Evolutionary conservation across 2,113 vertebrate genomes (phyloP).

Genomic region (Gnathonemus longibarbis): DNA sequence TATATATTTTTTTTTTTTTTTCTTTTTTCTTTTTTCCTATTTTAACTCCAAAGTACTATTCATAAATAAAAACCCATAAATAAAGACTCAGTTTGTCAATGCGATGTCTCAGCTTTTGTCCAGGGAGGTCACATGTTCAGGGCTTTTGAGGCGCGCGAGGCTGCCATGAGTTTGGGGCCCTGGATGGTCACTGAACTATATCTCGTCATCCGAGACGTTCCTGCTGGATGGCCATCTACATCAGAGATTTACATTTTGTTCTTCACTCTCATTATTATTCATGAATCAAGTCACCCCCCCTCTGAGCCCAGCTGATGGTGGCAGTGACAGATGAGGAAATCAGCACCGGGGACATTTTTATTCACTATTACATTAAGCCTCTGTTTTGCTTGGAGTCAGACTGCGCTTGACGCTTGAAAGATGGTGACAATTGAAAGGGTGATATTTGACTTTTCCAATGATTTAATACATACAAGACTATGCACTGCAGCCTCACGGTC

Average conservation of each 20-base stretch:
- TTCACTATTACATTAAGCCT: slow-evolving; percentile 19
- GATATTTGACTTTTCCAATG: background rate
- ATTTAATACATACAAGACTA: background rate
- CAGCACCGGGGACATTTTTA: slow-evolving; percentile 17
- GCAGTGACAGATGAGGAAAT: slow-evolving; percentile 22
- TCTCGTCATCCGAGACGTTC: background rate
- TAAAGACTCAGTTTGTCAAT: background rate
- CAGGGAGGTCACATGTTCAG: background rate
- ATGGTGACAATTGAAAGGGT: background rate
- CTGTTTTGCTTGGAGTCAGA: slow-evolving; percentile 21
- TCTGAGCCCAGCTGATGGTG: background rate
- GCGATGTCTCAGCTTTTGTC: background rate
- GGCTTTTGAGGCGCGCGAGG: background rate
- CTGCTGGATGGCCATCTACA: background rate
- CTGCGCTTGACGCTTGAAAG: background rate
- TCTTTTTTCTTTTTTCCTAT: background rate
- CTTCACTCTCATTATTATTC: slow-evolving; percentile 18
- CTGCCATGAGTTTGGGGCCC: background rate
- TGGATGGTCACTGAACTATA: background rate
- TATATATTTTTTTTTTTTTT: background rate
- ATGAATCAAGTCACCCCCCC: slow-evolving; percentile 4
- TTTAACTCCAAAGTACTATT: background rate
- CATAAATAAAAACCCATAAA: background rate
- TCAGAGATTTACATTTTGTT: background rate
- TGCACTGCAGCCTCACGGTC: background rate